A percentile compares a stretch with the other conserved stretches of the same genome.
These are phyloP conservation scores for Rhingia rostrata DNA, from an alignment of 2,888 invertebrate species.

Conservation along the genomic window DNA sequence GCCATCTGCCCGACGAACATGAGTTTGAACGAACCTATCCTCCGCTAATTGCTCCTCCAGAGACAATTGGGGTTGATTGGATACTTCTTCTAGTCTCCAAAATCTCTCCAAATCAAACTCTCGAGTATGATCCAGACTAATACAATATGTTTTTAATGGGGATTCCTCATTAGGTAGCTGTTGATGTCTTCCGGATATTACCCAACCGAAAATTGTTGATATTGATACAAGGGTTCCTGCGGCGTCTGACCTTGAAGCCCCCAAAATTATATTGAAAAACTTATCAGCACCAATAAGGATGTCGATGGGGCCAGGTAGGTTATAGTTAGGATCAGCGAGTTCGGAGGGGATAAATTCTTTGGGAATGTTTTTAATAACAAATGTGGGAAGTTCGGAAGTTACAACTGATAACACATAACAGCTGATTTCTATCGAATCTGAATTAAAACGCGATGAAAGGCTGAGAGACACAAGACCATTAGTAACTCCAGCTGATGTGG, in stretches of 20 bases:
- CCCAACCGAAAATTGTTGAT: background rate
- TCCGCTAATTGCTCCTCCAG: conserved; percentile 24
- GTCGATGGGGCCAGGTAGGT: conserved; percentile 18
- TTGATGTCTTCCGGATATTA: background rate
- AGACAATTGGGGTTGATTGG: background rate
- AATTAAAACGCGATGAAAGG: background rate
- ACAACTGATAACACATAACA: background rate
- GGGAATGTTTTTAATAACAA: background rate
- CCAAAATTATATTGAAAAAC: conserved; percentile 5
- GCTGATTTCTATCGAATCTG: background rate
- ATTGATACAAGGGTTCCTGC: background rate
- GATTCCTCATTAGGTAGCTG: too few species aligned
- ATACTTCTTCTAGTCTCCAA: conserved; percentile 13
- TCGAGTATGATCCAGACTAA: background rate
- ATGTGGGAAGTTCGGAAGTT: background rate
- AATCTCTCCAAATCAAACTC: conserved; percentile 15
- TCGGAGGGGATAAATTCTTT: background rate
- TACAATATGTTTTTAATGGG: background rate
- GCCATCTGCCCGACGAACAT: conserved; percentile 10
- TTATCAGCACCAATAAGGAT: conserved; percentile 25
- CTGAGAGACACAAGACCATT: conserved; percentile 11
- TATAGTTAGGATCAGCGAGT: conserved; percentile 21
- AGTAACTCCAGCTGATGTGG: conserved; percentile 15
- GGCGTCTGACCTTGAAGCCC: background rate
- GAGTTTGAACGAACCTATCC: background rate